Percentiles rank a stretch among this genome's conserved stretches.
These are phyloP conservation scores for Cetonia aurata DNA, from an alignment of 2,888 invertebrate genomes.

Conservation along the genomic window DNA sequence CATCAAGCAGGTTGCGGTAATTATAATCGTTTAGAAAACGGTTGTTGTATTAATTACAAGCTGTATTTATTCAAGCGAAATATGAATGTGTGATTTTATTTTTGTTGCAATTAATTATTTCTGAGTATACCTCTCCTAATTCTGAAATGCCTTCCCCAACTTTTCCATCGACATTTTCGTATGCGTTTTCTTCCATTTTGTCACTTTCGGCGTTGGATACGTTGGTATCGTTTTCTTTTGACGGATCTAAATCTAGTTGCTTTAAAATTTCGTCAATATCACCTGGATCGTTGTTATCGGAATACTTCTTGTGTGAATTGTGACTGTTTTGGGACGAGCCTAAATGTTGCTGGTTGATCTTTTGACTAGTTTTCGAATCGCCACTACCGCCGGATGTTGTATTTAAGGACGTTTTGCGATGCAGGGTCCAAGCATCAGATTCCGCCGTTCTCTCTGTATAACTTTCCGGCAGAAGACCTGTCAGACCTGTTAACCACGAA, in stretches of 20 bases:
- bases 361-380: constrained; percentile 35
- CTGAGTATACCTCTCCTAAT: constrained; percentile 22
- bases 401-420: constrained; percentile 75
- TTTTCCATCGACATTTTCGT: constrained; percentile 36
- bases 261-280: constrained; percentile 41
- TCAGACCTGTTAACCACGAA: constrained; percentile 85
- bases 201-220: constrained; percentile 11
- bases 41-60: no score
- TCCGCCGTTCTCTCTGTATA: constrained; percentile 88
- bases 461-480: constrained; percentile 84
- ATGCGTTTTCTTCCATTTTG: constrained; percentile 37
- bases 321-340: constrained; percentile 8
- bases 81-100: no score
- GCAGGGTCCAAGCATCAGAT: constrained; percentile 92
- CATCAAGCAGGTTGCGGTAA: no score
- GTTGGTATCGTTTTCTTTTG: constrained; percentile 24
- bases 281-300: constrained; percentile 37
- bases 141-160: constrained; percentile 8
- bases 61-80: no score
- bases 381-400: constrained; percentile 45
- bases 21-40: no score
- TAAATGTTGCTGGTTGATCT: constrained; percentile 29
- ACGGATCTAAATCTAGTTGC: constrained; percentile 38
- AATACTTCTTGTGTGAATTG: constrained; percentile 36
- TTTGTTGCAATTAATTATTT: neutral